These are phyloP conservation scores for Ametastegia equiseti DNA, from an alignment of 2,888 invertebrate genomes.

Conservation along the genomic window DNA sequence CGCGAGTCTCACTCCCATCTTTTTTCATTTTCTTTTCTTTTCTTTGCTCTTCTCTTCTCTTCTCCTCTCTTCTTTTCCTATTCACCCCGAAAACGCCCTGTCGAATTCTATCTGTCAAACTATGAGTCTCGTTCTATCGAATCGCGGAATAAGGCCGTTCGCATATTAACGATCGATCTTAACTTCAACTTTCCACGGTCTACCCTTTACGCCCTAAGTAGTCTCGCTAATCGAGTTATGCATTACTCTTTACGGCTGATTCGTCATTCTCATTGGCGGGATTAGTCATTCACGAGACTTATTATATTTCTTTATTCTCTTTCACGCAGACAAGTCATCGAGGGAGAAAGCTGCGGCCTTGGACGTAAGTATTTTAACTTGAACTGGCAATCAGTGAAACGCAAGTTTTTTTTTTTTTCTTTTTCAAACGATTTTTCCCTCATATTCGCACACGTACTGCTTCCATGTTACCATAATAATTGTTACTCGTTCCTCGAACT, in stretches of 20 bases:
- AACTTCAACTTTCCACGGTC: not conserved
- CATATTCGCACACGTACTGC: not conserved
- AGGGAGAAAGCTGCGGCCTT: constrained; percentile 81
- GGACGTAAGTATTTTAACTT: constrained; percentile 79
- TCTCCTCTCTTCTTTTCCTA: constrained; percentile 44
- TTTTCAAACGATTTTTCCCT: not conserved
- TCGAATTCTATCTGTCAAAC: not conserved
- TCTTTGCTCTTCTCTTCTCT: constrained; percentile 43
- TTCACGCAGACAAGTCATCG: constrained; percentile 81
- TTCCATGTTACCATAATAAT: not conserved
- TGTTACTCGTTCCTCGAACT: not conserved
- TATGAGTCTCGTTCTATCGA: not conserved
- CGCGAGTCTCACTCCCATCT: constrained; percentile 25
- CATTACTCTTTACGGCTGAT: constrained; percentile 5
- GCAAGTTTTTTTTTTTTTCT: not conserved
- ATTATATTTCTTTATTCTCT: constrained; percentile 70
- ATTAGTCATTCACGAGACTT: constrained; percentile 4
- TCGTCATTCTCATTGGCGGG: not conserved
- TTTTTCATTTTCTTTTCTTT: constrained; percentile 36
- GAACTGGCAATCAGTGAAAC: too few relatives aligned
- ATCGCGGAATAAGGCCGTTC: not conserved
- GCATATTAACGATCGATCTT: not conserved
- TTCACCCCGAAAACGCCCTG: too few relatives aligned
- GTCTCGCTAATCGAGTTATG: not conserved
- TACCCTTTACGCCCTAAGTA: not conserved